Evolutionary conservation across 2,797 vertebrate genomes (phyloP), one percentile per base, ranked within the genome.

Genomic region (Etheostoma nigrum): DNA sequence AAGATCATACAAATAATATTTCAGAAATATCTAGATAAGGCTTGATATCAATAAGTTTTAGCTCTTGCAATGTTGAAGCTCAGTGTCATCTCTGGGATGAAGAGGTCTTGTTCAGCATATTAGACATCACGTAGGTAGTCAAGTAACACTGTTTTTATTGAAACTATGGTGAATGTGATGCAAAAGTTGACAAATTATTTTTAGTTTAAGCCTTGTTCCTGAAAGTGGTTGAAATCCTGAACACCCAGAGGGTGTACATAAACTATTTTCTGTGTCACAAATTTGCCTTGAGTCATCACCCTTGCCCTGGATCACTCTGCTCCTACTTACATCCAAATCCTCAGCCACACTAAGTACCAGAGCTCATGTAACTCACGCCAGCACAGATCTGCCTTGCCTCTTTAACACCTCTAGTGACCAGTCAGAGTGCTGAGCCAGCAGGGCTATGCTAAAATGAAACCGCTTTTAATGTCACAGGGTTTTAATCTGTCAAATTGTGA

Each of bases 341-440:
- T 85, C 74, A 67, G 76, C 72, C 68, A 3, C 78, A 78, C 85
- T 91, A 88, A 92, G 90, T 86, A 88, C 74, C 75, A 40, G 69
- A 86, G 86, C 91, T 92, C 89, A 74, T 88, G 89, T 92, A 85
- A 86, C 84, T 92, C 88, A 85, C 84, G 59, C 83, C 89, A 63
- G 82, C 64, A 47, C 23, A 60, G 84, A 90, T 91, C 89, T 76
- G 85, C 82, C 83, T 85, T 72, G 60, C 58, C 90, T 93, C 92
- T 86, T 93, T 89, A 93, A 91, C 91, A 84, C 90, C 82, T 91
- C 86, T 2, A 55, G 81, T 27, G 70, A 76, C 82, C 80, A 9
- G 45, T 59, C 49, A 33, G 55, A 85, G 76, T 61, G 90, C 89
- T 89, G 90, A 92, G 69, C 54, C 78, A 81, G 87, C 89, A 53